These are phyloP conservation scores for Mus spicilegus DNA, from an alignment of 2,113 vertebrate genomes.

Conservation along the genomic window DNA sequence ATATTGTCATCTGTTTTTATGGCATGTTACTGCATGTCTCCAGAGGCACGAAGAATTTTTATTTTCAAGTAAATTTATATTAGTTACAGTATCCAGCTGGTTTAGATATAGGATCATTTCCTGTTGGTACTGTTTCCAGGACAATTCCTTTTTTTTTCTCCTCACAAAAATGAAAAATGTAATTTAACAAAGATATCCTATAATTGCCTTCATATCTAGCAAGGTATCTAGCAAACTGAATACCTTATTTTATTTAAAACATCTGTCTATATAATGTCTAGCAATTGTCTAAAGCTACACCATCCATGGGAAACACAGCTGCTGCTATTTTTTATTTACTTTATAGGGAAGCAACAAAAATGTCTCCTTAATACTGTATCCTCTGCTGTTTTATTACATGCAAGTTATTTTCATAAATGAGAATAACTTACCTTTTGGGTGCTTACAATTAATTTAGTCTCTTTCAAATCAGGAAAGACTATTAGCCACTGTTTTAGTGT, in stretches of 20 bases:
- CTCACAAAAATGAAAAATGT: slow-evolving; percentile 88
- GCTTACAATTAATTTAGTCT: slow-evolving; percentile 79
- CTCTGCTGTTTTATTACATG: slow-evolving; percentile 81
- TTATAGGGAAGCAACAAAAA: slow-evolving; percentile 85
- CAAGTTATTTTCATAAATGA: slow-evolving; percentile 75
- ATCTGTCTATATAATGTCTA: slow-evolving; percentile 88
- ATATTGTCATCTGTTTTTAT: slow-evolving; percentile 87
- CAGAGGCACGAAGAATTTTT: slow-evolving; percentile 89
- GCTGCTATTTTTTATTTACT: slow-evolving; percentile 88
- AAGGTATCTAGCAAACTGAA: slow-evolving; percentile 89
- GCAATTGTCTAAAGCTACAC: slow-evolving; percentile 84
- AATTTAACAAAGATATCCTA: slow-evolving; percentile 89
- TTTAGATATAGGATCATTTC: slow-evolving; percentile 91
- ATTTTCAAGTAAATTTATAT: slow-evolving; percentile 91
- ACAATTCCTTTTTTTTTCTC: slow-evolving; percentile 80
- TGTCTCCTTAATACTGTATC: slow-evolving; percentile 82
- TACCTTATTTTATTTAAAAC: slow-evolving; percentile 91
- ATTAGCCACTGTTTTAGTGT: slow-evolving; percentile 3
- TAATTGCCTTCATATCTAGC: slow-evolving; percentile 91
- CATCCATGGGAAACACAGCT: slow-evolving; percentile 86
- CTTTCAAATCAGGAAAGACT: slow-evolving; percentile 80
- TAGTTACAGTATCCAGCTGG: slow-evolving; percentile 91
- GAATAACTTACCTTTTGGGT: slow-evolving; percentile 82
- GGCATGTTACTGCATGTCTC: slow-evolving; percentile 87
- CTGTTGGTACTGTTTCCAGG: slow-evolving; percentile 88